Evolutionary conservation across 2,797 vertebrate species (phyloP).

Genomic region (Chiloscyllium punctatum): DNA sequence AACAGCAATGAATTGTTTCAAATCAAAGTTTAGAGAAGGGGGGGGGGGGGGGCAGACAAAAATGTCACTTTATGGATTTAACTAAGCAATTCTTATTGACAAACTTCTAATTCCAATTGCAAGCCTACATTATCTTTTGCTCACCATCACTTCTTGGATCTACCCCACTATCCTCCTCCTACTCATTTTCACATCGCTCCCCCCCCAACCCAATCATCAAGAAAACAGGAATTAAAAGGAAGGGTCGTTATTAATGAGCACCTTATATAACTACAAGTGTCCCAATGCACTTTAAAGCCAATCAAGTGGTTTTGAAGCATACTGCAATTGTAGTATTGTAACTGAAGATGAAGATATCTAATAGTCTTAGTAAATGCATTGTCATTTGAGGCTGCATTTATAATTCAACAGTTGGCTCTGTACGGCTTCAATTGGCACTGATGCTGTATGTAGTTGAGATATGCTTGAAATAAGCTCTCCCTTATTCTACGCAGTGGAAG

Average conservation of each 20-base stretch:
- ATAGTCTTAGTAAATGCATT: not conserved
- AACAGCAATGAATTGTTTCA: not conserved
- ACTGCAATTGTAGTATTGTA: no score
- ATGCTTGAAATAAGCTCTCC: not conserved
- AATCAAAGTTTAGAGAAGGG: not conserved
- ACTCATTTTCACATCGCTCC: not conserved
- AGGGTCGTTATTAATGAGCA: not conserved
- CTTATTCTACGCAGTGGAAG: not conserved
- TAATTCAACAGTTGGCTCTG: not conserved
- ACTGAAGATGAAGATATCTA: not conserved
- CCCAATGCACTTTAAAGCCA: not conserved
- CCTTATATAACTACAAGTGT: not conserved
- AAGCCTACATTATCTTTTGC: not conserved
- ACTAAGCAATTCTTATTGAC: not conserved
- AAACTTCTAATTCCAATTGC: not conserved
- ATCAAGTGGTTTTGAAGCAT: not conserved
- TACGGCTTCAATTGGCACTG: not conserved
- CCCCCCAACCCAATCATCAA: not conserved
- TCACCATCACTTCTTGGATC: not conserved
- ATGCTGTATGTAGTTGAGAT: not conserved
- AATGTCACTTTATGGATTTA: not conserved
- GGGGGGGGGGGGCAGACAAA: not conserved
- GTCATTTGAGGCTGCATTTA: not conserved
- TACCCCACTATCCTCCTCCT: not conserved
- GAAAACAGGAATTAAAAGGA: not conserved